Evolutionary conservation across 2,113 vertebrate genomes (phyloP).

Genomic region (Elgaria multicarinata): DNA sequence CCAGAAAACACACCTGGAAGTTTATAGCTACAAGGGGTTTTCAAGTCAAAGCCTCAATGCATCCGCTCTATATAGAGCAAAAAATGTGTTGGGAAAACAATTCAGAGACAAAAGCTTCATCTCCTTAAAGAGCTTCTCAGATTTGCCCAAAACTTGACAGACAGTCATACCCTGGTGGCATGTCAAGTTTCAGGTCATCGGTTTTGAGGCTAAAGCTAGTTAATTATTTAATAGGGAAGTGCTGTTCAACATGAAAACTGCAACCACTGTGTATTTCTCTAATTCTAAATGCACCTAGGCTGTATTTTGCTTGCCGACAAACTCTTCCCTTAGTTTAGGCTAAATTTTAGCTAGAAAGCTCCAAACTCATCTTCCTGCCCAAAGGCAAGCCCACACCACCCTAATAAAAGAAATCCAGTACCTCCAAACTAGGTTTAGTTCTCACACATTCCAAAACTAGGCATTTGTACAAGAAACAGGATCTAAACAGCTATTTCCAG

Average conservation of each 20-base stretch:
- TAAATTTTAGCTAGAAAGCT: not conserved
- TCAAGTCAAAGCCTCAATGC: not conserved
- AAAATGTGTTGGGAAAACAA: not conserved
- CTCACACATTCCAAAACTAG: not conserved
- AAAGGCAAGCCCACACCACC: not conserved
- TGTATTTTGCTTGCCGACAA: slow-evolving; percentile 3
- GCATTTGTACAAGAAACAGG: not conserved
- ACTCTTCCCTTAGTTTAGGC: not conserved
- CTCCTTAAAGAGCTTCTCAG: slow-evolving; percentile 4
- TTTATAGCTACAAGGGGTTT: not conserved
- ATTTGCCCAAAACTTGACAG: slow-evolving; percentile 31
- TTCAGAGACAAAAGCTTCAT: not conserved
- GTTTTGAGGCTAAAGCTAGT: slow-evolving; percentile 14
- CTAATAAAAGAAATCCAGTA: not conserved
- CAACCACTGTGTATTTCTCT: slow-evolving; percentile 15
- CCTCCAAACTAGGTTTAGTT: not conserved
- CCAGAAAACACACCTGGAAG: not conserved
- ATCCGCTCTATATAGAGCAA: not conserved
- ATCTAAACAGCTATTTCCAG: not conserved
- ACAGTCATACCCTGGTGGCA: slow-evolving; percentile 38
- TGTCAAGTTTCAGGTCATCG: slow-evolving; percentile 39
- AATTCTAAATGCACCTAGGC: not conserved
- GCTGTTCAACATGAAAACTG: slow-evolving; percentile 35
- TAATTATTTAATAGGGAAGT: slow-evolving; percentile 39
- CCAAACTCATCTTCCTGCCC: not conserved